Percentiles rank a stretch among this genome's conserved stretches.
Conservation (phyloP, 2,113 vertebrate genomes). For the Cryptotis parvus region DNA sequence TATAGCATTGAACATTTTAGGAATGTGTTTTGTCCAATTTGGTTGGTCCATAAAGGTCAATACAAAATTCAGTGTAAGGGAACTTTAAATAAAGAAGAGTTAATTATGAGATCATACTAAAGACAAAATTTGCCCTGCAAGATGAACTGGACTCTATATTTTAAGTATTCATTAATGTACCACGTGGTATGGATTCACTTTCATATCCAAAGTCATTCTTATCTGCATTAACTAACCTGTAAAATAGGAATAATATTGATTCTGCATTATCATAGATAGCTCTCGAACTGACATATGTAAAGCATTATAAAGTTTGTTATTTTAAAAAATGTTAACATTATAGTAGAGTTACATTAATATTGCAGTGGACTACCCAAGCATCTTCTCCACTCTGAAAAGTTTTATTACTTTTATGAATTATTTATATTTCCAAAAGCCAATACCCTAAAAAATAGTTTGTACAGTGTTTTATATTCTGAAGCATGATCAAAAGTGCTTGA, state of each 20-base stretch:
- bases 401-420: conserved; percentile 20
- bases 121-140: not conserved
- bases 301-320: not conserved
- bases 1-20: not conserved
- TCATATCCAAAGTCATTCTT: not conserved
- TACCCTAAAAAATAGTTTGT: conserved; percentile 16
- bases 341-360: not conserved
- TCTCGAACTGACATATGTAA: not conserved
- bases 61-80: not conserved
- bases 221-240: not conserved
- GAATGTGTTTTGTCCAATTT: not conserved
- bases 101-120: not conserved
- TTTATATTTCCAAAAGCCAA: conserved; percentile 12
- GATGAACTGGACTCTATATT: not conserved
- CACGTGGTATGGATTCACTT: not conserved
- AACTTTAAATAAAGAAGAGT: not conserved
- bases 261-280: not conserved
- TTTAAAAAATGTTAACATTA: not conserved
- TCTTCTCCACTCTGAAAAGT: not conserved
- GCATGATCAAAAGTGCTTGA: not conserved
- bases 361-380: not conserved
- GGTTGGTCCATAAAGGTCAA: not conserved
- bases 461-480: not conserved
- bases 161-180: not conserved
- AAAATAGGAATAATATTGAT: not conserved